phyloP scores from a whole-genome alignment of 1,140 invertebrate genomes.

The Drosophila azteca region DNA sequence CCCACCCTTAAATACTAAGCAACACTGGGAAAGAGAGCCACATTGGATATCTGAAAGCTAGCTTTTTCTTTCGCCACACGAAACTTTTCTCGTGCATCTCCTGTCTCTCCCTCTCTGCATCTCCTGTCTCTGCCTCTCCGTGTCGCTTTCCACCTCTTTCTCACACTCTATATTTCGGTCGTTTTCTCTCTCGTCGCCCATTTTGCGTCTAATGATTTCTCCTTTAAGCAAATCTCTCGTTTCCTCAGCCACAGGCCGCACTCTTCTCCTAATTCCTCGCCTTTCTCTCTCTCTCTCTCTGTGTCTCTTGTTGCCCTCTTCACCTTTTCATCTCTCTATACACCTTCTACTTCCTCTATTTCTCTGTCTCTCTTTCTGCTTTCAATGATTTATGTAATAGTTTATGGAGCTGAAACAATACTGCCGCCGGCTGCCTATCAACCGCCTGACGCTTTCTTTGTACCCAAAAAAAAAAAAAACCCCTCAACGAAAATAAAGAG shows the following conservation, averaged over 20 bases:
- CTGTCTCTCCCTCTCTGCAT: background rate
- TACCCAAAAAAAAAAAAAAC: slow-evolving; percentile 41
- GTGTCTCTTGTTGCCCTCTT: background rate
- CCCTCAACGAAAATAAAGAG: background rate
- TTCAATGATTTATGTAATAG: slow-evolving; percentile 72
- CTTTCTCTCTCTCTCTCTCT: slow-evolving; percentile 8
- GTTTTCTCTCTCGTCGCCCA: slow-evolving; percentile 15
- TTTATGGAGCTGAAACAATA: slow-evolving; percentile 65
- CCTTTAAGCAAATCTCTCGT: slow-evolving; percentile 74
- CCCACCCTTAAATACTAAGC: no score
- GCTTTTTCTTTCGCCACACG: slow-evolving; percentile 23
- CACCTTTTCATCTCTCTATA: slow-evolving; percentile 8
- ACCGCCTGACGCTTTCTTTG: slow-evolving; percentile 48
- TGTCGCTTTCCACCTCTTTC: background rate
- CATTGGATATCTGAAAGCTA: no score
- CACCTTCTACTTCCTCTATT: slow-evolving; percentile 5
- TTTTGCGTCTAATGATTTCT: slow-evolving; percentile 72
- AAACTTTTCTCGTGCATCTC: background rate
- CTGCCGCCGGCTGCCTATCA: slow-evolving; percentile 39
- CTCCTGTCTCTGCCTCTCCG: slow-evolving; percentile 2
- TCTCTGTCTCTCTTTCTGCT: slow-evolving; percentile 19
- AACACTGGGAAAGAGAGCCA: no score
- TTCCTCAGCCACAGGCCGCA: slow-evolving; percentile 37
- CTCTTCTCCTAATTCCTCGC: slow-evolving; percentile 7
- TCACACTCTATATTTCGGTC: background rate